phyloP scores from a whole-genome alignment of 2,888 invertebrate genomes.

The Sialis fuliginosa region DNA sequence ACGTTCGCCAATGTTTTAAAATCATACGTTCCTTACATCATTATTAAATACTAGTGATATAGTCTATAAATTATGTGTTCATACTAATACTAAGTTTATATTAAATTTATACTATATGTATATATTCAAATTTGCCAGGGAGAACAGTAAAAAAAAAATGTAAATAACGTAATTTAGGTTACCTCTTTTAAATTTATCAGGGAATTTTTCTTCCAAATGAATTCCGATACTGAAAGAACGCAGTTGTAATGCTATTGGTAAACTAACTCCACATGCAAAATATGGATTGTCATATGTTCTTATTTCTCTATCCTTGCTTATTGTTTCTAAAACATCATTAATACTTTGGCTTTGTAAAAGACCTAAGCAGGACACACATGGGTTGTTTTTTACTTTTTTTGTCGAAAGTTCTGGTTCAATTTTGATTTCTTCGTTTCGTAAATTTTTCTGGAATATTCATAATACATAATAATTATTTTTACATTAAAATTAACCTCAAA shows the following conservation, averaged over 20 bases:
- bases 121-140: too few relatives aligned
- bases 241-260: conserved; percentile 48
- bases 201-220: conserved; percentile 35
- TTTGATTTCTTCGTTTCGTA: conserved; percentile 5
- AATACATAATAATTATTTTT: too few relatives aligned
- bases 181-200: conserved; percentile 28
- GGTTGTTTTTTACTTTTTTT: conserved; percentile 30
- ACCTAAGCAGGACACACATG: conserved; percentile 56
- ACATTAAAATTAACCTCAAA: too few relatives aligned
- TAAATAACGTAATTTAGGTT: conserved; percentile 10
- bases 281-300: conserved; percentile 41
- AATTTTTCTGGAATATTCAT: too few relatives aligned
- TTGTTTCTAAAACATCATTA: conserved; percentile 30
- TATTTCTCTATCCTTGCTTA: conserved; percentile 30
- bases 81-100: too few relatives aligned
- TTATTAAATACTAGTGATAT: too few relatives aligned
- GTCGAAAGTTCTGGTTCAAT: conserved; percentile 9
- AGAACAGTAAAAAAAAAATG: too few relatives aligned
- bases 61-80: too few relatives aligned
- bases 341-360: conserved; percentile 41
- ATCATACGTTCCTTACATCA: too few relatives aligned
- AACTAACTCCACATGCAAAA: conserved; percentile 50
- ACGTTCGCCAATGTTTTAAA: too few relatives aligned
- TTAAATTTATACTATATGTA: too few relatives aligned
- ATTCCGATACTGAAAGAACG: conserved; percentile 48